Evolutionary conservation across 2,888 invertebrate species (phyloP).

Genomic region (Diogma glabrata): DNA sequence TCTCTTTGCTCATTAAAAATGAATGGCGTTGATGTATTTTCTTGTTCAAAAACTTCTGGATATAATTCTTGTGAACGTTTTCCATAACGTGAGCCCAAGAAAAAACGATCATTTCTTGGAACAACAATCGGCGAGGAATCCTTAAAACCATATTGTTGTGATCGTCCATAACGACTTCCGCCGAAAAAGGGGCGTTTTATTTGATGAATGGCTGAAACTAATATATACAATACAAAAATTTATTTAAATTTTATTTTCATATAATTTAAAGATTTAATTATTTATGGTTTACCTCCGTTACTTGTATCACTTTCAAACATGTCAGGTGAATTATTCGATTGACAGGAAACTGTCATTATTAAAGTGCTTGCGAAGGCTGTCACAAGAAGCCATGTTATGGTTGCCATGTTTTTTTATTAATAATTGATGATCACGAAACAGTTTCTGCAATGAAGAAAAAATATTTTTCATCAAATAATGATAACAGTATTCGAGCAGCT

Average conservation of each 20-base stretch:
- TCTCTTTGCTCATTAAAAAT: slow-evolving; percentile 8
- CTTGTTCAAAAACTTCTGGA: slow-evolving; percentile 25
- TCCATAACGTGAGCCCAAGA: slow-evolving; percentile 35
- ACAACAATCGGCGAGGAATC: slow-evolving; percentile 23
- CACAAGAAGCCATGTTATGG: slow-evolving; percentile 1
- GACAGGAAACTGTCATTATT: slow-evolving; percentile 1
- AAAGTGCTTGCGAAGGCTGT: not conserved
- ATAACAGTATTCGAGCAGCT: too few relatives aligned
- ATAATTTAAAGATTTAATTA: too few relatives aligned
- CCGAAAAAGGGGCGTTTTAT: slow-evolving; percentile 36
- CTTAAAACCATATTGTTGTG: slow-evolving; percentile 24
- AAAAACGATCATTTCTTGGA: slow-evolving; percentile 36
- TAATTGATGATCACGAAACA: too few relatives aligned
- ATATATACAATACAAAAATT: not conserved
- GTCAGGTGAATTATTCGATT: slow-evolving; percentile 7
- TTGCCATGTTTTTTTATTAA: slow-evolving; percentile 3
- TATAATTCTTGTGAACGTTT: slow-evolving; percentile 28
- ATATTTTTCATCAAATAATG: too few relatives aligned
- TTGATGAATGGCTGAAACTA: not conserved
- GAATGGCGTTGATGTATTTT: slow-evolving; percentile 8
- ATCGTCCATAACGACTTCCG: slow-evolving; percentile 38
- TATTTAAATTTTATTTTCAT: too few relatives aligned
- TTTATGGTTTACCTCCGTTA: too few relatives aligned
- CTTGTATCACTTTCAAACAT: too few relatives aligned
- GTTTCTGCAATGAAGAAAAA: too few relatives aligned